These are phyloP conservation scores for Autographa pulchrina DNA, from an alignment of 2,888 invertebrate genomes.

Conservation along the genomic window DNA sequence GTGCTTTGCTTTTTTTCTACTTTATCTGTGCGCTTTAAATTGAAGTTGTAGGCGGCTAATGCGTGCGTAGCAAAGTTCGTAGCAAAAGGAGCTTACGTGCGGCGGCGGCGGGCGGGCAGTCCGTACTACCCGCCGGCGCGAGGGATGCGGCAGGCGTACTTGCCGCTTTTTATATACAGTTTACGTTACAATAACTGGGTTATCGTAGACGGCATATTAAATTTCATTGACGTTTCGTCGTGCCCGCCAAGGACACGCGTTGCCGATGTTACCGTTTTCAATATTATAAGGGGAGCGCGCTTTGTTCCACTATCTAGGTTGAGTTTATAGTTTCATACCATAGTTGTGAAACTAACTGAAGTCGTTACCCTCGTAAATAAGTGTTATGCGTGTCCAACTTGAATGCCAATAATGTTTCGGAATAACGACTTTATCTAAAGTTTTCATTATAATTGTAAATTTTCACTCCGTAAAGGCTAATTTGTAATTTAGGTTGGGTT, in stretches of 20 bases:
- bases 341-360: constrained; percentile 66
- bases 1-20: constrained; percentile 10
- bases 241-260: constrained; percentile 83
- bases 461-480: not conserved
- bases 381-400: constrained; percentile 41
- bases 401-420: constrained; percentile 40
- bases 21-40: constrained; percentile 20
- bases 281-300: constrained; percentile 69
- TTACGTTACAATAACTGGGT: constrained; percentile 86
- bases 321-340: constrained; percentile 47
- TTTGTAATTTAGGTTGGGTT: not conserved
- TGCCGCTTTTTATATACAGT: constrained; percentile 79
- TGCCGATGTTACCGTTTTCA: constrained; percentile 73
- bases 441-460: not conserved
- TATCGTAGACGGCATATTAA: constrained; percentile 85
- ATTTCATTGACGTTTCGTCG: constrained; percentile 84
- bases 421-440: constrained; percentile 6
- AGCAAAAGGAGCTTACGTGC: constrained; percentile 84
- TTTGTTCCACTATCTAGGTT: constrained; percentile 67
- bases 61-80: constrained; percentile 79
- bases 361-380: constrained; percentile 56
- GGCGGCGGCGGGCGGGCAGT: constrained; percentile 80
- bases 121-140: constrained; percentile 76
- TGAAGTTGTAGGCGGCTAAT: constrained; percentile 54
- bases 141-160: constrained; percentile 77